Evolutionary conservation across 2,888 invertebrate species (phyloP).

Genomic region (Apodemia zela): DNA sequence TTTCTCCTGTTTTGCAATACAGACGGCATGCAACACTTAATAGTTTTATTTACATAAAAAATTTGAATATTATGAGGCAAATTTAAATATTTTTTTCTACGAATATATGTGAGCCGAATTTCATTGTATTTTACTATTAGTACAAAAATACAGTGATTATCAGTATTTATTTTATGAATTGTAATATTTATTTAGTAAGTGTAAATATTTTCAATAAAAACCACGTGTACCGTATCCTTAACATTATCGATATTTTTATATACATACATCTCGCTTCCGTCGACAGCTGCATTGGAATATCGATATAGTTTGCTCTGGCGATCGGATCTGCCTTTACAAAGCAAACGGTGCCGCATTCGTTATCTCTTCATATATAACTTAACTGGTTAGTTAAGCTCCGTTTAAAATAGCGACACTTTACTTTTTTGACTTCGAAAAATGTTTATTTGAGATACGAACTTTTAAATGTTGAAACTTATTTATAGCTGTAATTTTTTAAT

Average conservation of each 20-base stretch:
- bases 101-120: too few relatives aligned
- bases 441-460: slow-evolving; percentile 4
- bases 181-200: too few relatives aligned
- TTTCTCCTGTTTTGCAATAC: too few relatives aligned
- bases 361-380: slow-evolving; percentile 61
- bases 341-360: slow-evolving; percentile 67
- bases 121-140: too few relatives aligned
- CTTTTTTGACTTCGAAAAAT: slow-evolving; percentile 16
- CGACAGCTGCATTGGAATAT: slow-evolving; percentile 53
- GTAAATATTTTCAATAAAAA: neutral
- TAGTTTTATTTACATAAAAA: too few relatives aligned
- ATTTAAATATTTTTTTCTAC: too few relatives aligned
- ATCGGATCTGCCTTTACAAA: slow-evolving; percentile 54
- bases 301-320: slow-evolving; percentile 42
- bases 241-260: slow-evolving; percentile 38
- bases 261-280: slow-evolving; percentile 40
- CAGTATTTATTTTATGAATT: too few relatives aligned
- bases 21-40: too few relatives aligned
- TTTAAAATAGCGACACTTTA: slow-evolving; percentile 36
- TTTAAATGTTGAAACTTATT: slow-evolving; percentile 10
- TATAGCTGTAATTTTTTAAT: neutral
- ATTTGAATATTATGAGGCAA: too few relatives aligned
- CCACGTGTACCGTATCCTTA: slow-evolving; percentile 26
- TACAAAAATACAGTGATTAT: too few relatives aligned
- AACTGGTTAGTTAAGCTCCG: slow-evolving; percentile 46